These are phyloP conservation scores for Eulacestoma nigropectus DNA, from an alignment of 2,113 vertebrate genomes.

Conservation along the genomic window DNA sequence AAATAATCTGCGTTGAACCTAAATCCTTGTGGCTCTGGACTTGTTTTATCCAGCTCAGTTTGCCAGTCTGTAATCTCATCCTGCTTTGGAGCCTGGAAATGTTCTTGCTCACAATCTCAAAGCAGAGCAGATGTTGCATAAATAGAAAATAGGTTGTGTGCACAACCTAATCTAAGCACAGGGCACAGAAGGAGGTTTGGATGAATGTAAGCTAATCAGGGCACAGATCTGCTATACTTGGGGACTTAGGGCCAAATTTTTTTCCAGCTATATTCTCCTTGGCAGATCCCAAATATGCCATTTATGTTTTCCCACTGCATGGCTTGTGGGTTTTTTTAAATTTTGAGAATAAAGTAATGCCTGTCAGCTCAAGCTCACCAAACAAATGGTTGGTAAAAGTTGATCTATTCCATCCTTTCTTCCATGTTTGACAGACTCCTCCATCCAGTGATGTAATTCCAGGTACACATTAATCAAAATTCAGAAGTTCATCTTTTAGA, in stretches of 20 bases:
- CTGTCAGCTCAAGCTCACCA: neutral
- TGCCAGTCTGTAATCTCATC: conserved; percentile 39
- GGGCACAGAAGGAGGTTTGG: conserved; percentile 24
- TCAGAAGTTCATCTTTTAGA: neutral
- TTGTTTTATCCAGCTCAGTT: conserved; percentile 47
- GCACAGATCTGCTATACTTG: neutral
- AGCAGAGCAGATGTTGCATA: conserved; percentile 57
- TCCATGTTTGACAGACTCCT: neutral
- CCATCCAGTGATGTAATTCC: neutral
- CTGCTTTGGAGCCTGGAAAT: conserved; percentile 55
- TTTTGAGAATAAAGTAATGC: neutral
- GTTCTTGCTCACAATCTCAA: conserved; percentile 51
- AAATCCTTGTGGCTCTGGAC: conserved; percentile 9
- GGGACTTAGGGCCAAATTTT: neutral
- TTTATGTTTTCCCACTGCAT: neutral
- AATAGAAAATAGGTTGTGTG: conserved; percentile 60
- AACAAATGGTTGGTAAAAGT: neutral
- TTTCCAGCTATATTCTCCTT: neutral
- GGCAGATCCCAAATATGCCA: neutral
- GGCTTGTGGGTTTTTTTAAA: neutral
- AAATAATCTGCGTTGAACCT: conserved; percentile 25
- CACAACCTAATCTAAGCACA: conserved; percentile 38
- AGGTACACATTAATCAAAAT: neutral
- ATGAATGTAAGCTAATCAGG: conserved; percentile 27
- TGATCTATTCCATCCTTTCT: neutral